A percentile compares a stretch with the other conserved stretches of the same genome.
phyloP scores from a whole-genome alignment of 2,888 invertebrate species.

The Platynereis dumerilii region DNA sequence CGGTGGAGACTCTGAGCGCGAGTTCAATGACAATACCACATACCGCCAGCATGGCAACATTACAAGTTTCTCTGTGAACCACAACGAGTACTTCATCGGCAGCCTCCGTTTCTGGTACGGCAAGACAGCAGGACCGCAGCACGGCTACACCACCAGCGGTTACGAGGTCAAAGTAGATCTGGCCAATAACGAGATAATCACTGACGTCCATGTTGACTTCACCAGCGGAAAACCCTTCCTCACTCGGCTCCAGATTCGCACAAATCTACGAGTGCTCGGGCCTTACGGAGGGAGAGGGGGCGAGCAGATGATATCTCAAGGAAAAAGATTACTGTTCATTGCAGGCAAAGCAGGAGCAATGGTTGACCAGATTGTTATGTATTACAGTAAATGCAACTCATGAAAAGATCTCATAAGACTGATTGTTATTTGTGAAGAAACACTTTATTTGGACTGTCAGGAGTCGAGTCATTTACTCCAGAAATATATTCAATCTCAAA shows the following conservation, averaged over 20 bases:
- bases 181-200: constrained; percentile 8
- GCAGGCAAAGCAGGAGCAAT: constrained; percentile 9
- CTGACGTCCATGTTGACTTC: constrained; percentile 10
- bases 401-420: too few relatives aligned
- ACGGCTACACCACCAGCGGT: constrained; percentile 14
- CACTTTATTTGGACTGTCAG: too few relatives aligned
- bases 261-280: constrained; percentile 8
- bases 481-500: too few relatives aligned
- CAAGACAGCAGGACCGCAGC: constrained; percentile 1
- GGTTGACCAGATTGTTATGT: constrained; percentile 7
- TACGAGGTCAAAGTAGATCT: constrained; percentile 14
- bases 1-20: constrained; percentile 1
- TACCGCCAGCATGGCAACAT: constrained; percentile 15
- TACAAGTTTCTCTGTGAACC: constrained; percentile 17
- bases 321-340: constrained; percentile 12
- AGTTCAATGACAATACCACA: constrained; percentile 9
- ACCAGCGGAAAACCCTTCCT: constrained; percentile 11
- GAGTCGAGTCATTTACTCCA: too few relatives aligned
- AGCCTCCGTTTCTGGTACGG: constrained; percentile 19
- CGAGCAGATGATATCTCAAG: not conserved
- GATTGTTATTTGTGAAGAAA: too few relatives aligned
- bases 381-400: constrained; percentile 10
- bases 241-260: constrained; percentile 7
- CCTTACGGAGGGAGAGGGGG: constrained; percentile 17
- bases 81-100: constrained; percentile 26